Evolutionary conservation across 1,140 invertebrate species (phyloP).

Genomic region (Drosophila parvula): DNA sequence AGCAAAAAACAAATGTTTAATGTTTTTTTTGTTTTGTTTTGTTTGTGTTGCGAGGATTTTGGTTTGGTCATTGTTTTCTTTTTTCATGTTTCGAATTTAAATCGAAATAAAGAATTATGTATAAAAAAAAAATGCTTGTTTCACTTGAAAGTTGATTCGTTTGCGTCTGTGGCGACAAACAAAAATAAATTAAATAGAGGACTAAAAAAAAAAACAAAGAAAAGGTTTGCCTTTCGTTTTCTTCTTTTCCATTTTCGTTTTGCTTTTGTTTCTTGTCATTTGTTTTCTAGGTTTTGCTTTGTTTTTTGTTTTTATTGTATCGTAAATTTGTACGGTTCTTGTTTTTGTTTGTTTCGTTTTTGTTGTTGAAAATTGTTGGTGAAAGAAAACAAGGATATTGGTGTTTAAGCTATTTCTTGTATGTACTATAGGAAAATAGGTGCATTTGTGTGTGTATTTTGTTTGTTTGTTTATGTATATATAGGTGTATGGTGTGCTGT

Average conservation of each 20-base stretch:
- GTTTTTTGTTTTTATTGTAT: conserved; percentile 51
- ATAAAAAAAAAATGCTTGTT: conserved; percentile 56
- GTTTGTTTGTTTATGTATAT: conserved; percentile 43
- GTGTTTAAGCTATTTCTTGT: conserved; percentile 48
- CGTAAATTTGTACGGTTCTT: conserved; percentile 79
- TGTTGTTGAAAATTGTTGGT: conserved; percentile 34
- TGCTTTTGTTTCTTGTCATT: conserved; percentile 39
- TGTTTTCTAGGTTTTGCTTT: conserved; percentile 33
- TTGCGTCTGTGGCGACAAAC: conserved; percentile 42
- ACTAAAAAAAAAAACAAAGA: conserved; percentile 46
- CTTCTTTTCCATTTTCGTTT: conserved; percentile 12
- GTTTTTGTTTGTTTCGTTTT: conserved; percentile 46
- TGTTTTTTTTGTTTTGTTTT: conserved; percentile 37
- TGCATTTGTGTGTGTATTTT: conserved; percentile 46
- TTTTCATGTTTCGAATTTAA: conserved; percentile 40
- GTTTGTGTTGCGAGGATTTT: conserved; percentile 76
- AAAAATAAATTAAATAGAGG: conserved; percentile 58
- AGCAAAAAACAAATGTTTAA: conserved; percentile 51
- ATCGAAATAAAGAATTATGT: conserved; percentile 38
- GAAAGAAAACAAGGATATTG: conserved; percentile 37
- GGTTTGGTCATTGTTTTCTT: conserved; percentile 68
- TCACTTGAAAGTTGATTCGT: conserved; percentile 42
- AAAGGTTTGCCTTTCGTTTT: conserved; percentile 24
- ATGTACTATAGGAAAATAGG: conserved; percentile 76
- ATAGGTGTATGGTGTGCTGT: conserved; percentile 29